Base-by-base conservation (phyloP, 2,113 vertebrate species). In the Sphaerodactylus townsendi region DNA sequence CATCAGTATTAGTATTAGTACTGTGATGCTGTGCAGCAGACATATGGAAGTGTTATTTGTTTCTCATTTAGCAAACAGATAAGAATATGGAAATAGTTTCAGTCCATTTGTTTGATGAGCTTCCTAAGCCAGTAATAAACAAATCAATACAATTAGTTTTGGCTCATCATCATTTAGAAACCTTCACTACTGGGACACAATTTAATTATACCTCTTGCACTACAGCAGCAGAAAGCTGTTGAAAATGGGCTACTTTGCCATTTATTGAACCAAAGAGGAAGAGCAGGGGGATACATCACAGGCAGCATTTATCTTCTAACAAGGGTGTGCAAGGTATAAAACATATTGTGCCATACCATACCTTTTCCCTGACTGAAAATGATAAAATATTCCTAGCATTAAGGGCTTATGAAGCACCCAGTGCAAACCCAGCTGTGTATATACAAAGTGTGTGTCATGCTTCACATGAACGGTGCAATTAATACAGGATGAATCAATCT, bases 121-220 rank as follows among this genome's bases (percentile, higher is more conserved):
- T 96, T 96, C 93, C 96, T 96, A 95, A 96, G 95, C 93, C 85
- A 70, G 94, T 94, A 92, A 95, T 95, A 96, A 96, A 97, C 96
- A 96, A 96, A 96, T 96, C 96, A 95, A 96, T 96, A 96, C 96
- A 96, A 97, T 97, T 96, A 97, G 96, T 95, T 94, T 96, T 94
- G 95, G 94, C 93, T 96, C 94, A 95, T 96, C 93, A 94, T 96
- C 95, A 94, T 95, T 93, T 96, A 95, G 91, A 92, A 96, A 94
- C 79, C 91, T 92, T 95, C 91, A 91, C 94, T 93, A 91, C 91
- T 92, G 95, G 92, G 94, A 95, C 93, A 93, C 91, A 91, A 95
- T 94, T 93, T 94, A 95, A 95, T 95, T 93, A 95, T 90, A 96
- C 93, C 92, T 94, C 93, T 95, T 91, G 83, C 84, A 94, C 73